Conservation (phyloP, 2,113 vertebrate genomes). For the Ailurus styani region DNA sequence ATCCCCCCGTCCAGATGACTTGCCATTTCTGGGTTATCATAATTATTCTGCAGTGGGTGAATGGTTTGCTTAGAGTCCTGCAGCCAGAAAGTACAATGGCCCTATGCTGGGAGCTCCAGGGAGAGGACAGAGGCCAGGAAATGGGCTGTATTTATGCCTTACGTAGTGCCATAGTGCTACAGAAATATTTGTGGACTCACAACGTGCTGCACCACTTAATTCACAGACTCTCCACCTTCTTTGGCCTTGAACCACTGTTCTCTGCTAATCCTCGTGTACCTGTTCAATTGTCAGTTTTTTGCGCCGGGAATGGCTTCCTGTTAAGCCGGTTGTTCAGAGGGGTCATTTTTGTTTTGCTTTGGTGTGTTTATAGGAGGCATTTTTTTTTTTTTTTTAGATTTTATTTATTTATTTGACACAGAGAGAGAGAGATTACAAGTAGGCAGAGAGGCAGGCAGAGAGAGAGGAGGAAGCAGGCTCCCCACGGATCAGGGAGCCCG, state of each 20-base stretch:
- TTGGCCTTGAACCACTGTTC: not conserved
- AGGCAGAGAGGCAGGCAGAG: too few relatives aligned
- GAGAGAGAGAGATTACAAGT: too few relatives aligned
- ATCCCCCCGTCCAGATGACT: not conserved
- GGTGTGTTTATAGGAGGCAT: not conserved
- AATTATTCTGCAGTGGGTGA: not conserved
- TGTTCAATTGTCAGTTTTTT: not conserved
- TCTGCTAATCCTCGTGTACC: not conserved
- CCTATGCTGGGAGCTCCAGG: not conserved
- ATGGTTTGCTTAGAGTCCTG: not conserved
- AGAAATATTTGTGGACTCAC: not conserved
- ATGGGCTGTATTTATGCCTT: not conserved
- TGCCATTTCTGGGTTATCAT: not conserved
- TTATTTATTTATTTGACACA: too few relatives aligned
- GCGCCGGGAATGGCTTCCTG: accelerated
- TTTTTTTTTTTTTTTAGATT: too few relatives aligned
- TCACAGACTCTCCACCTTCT: not conserved
- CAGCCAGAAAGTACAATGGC: not conserved
- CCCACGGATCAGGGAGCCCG: too few relatives aligned
- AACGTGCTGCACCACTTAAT: not conserved
- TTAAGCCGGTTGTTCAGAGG: not conserved
- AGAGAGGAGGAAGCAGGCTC: too few relatives aligned
- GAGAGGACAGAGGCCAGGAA: not conserved
- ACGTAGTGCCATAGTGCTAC: not conserved
- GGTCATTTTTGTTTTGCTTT: not conserved